Evolutionary conservation across 2,797 vertebrate species (phyloP).

Genomic region (Cossypha dichroa): DNA sequence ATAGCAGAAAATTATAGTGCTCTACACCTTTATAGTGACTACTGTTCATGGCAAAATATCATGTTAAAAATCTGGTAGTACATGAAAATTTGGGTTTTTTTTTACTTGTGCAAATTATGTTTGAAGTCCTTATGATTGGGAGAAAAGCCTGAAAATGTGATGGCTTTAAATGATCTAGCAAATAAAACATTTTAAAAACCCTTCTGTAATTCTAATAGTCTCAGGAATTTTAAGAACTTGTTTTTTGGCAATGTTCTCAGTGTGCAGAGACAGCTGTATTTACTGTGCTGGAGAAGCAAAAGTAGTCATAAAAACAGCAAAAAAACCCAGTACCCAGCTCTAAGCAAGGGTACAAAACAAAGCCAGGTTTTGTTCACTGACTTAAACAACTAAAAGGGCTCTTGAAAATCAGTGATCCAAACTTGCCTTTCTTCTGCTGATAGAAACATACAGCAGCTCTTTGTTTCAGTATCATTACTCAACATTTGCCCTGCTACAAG

Average conservation of each 20-base stretch:
- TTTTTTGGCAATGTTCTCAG: background rate
- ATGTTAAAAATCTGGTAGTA: background rate
- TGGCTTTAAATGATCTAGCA: background rate
- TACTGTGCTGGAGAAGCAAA: background rate
- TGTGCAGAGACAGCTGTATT: background rate
- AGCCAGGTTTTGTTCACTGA: background rate
- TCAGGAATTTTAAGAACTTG: background rate
- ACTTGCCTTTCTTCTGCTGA: background rate
- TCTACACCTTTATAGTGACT: background rate
- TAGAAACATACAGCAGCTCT: background rate
- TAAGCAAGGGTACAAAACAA: background rate
- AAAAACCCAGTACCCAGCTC: rapidly evolving
- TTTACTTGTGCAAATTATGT: background rate
- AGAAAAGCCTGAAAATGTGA: background rate
- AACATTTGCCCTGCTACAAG: background rate
- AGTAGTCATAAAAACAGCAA: background rate
- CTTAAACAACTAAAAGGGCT: background rate
- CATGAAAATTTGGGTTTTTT: rapidly evolving
- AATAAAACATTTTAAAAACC: background rate
- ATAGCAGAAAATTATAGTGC: background rate
- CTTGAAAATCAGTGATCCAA: background rate
- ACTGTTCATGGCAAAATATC: background rate
- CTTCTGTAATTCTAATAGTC: background rate
- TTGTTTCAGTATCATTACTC: background rate
- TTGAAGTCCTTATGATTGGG: background rate